Evolutionary conservation across 30 jellyfish, hydroid and myxozoan genomes (phyloP).

Genomic region (Hydra vulgaris): DNA sequence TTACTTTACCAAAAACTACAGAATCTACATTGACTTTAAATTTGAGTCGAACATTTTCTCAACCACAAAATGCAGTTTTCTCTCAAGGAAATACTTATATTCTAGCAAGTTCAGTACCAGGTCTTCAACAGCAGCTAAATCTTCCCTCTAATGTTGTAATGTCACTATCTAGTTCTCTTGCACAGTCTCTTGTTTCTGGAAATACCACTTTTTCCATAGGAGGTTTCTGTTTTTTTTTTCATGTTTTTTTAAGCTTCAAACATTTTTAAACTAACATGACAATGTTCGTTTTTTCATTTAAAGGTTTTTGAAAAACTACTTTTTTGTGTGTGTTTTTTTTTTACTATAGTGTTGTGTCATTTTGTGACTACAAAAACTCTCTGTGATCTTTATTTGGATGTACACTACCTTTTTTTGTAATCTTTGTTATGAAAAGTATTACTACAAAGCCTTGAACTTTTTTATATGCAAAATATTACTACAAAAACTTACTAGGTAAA

Average conservation of each 20-base stretch:
- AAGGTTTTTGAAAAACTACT: constrained; percentile 3
- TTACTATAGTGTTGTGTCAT: too few species aligned
- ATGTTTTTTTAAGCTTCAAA: too few species aligned
- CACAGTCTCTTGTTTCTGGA: constrained; percentile 28
- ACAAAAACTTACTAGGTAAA: too few species aligned
- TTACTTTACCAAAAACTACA: constrained; percentile 31
- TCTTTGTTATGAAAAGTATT: too few species aligned
- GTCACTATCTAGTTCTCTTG: constrained; percentile 31
- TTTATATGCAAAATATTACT: too few species aligned
- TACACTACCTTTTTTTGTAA: too few species aligned
- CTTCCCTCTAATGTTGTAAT: constrained; percentile 39
- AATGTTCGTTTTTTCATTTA: not conserved
- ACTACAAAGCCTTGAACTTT: too few species aligned
- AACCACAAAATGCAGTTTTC: constrained; percentile 23
- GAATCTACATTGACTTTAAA: constrained; percentile 29
- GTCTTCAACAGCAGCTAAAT: constrained; percentile 51
- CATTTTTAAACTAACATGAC: not conserved
- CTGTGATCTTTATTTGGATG: too few species aligned
- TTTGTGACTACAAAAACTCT: too few species aligned
- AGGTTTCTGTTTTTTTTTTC: not conserved
- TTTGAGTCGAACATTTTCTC: constrained; percentile 18
- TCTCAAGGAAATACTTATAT: constrained; percentile 80
- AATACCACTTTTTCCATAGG: constrained; percentile 27
- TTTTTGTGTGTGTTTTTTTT: not conserved
- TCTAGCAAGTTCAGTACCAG: constrained; percentile 68